Conservation (phyloP, 1,140 invertebrate genomes). For the Pogonomyrmex barbatus region DNA sequence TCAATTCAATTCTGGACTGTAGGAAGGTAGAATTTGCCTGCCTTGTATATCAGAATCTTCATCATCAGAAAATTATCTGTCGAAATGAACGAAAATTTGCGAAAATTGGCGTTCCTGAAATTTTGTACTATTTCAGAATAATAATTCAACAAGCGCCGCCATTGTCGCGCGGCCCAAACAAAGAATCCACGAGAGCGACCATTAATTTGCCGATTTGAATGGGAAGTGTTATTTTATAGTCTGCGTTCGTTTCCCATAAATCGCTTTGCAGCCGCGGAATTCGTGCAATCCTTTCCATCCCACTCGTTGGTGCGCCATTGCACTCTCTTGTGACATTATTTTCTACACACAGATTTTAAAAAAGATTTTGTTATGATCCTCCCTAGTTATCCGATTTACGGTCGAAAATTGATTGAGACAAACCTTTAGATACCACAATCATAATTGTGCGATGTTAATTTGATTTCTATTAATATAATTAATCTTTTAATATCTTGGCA, state of each 20-base stretch:
- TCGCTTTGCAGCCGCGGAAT: constrained; percentile 72
- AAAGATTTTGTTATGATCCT: constrained; percentile 36
- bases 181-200: constrained; percentile 82
- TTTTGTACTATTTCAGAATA: constrained; percentile 75
- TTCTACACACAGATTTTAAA: neutral
- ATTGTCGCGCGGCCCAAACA: constrained; percentile 79
- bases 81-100: constrained; percentile 26
- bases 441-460: neutral
- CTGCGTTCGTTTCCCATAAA: constrained; percentile 79
- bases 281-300: constrained; percentile 58
- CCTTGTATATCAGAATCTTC: neutral
- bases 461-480: neutral
- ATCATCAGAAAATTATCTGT: constrained; percentile 25
- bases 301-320: constrained; percentile 28
- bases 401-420: neutral
- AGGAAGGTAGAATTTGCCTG: no score
- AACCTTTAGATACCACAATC: neutral
- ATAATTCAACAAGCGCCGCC: constrained; percentile 76
- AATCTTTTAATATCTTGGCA: neutral
- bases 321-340: constrained; percentile 32
- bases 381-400: neutral
- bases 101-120: constrained; percentile 18
- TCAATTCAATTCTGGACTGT: constrained; percentile 8
- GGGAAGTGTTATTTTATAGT: constrained; percentile 83
- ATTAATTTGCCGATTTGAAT: constrained; percentile 84